Percentiles rank a stretch among this genome's conserved stretches.
These are phyloP conservation scores for Leptodirus hochenwartii DNA, from an alignment of 2,888 invertebrate genomes.

Conservation along the genomic window DNA sequence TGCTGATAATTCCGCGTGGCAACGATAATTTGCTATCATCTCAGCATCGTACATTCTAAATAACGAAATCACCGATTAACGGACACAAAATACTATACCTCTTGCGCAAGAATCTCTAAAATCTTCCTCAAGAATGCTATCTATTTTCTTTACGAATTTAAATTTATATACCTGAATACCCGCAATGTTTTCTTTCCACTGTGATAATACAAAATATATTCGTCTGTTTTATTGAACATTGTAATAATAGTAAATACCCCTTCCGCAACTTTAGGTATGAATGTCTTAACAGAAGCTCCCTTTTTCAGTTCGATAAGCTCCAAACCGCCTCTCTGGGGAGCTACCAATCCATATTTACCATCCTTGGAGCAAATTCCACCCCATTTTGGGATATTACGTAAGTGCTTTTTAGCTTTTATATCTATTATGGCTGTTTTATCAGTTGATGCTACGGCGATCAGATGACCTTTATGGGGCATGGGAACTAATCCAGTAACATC, in stretches of 20 bases:
- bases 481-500: conserved; percentile 61
- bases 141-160: too few relatives aligned
- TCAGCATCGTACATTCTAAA: conserved; percentile 68
- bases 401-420: conserved; percentile 69
- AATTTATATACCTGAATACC: conserved; percentile 66
- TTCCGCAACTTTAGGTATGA: conserved; percentile 88
- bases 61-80: too few relatives aligned
- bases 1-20: conserved; percentile 76
- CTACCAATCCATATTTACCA: conserved; percentile 81
- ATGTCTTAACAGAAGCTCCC: conserved; percentile 72
- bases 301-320: conserved; percentile 84
- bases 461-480: conserved; percentile 67
- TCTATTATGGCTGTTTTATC: conserved; percentile 86
- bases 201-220: conserved; percentile 93
- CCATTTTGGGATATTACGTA: conserved; percentile 83
- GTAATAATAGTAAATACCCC: conserved; percentile 94
- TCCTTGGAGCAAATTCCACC: conserved; percentile 75
- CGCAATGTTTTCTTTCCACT: conserved; percentile 87
- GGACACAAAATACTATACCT: too few relatives aligned
- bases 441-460: conserved; percentile 74
- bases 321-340: conserved; percentile 78
- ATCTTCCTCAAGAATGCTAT: too few relatives aligned
- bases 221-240: conserved; percentile 83
- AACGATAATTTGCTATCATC: conserved; percentile 82
- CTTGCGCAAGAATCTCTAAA: too few relatives aligned